Conservation (phyloP, 2,888 invertebrate species). For the Netelia virgata region DNA sequence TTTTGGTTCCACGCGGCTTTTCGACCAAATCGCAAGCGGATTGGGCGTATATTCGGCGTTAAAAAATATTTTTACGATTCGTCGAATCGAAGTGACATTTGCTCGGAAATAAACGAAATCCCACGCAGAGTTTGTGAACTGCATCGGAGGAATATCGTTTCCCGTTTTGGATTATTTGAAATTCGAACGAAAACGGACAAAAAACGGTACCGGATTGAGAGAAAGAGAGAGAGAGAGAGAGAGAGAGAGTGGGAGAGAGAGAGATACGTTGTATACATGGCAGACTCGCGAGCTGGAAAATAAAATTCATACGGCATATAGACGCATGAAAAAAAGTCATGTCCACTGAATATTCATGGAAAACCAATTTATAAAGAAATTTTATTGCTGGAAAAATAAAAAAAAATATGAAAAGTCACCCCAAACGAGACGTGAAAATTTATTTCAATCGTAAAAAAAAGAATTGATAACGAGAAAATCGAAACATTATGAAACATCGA, state of each 20-base stretch:
- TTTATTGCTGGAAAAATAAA: background rate
- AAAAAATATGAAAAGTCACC: background rate
- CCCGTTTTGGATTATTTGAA: slow-evolving; percentile 29
- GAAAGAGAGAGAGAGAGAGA: too few relatives aligned
- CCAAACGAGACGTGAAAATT: background rate
- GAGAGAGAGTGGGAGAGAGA: too few relatives aligned
- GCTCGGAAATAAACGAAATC: background rate
- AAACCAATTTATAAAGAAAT: background rate
- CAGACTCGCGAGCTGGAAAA: too few relatives aligned
- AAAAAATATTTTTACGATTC: too few relatives aligned
- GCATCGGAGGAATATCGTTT: slow-evolving; percentile 7
- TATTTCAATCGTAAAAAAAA: background rate
- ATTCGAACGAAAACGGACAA: background rate
- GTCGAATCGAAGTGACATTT: too few relatives aligned
- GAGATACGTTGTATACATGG: background rate
- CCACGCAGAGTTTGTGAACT: slow-evolving; percentile 3
- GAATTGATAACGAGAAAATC: background rate
- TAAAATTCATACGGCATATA: too few relatives aligned
- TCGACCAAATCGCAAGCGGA: too few relatives aligned
- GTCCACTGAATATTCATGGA: background rate
- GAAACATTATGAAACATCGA: background rate
- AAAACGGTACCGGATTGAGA: background rate
- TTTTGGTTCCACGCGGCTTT: too few relatives aligned
- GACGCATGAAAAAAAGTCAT: too few relatives aligned
- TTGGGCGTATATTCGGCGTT: too few relatives aligned